Conservation (phyloP, 1,140 invertebrate species). For the Drosophila nasuta region DNA sequence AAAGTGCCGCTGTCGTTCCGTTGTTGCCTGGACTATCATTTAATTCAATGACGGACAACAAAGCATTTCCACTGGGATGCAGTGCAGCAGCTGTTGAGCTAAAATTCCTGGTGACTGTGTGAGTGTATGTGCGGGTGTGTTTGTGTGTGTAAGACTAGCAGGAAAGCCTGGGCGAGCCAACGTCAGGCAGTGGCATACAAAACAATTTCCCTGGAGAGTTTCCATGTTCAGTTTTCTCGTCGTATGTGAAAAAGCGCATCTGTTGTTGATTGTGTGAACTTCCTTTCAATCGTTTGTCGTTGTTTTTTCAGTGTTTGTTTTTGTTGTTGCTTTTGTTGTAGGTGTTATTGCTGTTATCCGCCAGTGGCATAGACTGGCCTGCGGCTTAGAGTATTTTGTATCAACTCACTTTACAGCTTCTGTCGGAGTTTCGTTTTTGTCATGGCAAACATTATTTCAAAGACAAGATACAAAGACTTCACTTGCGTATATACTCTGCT, state of each 20-base stretch:
- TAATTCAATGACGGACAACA: conserved; percentile 81
- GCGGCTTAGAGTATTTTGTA: conserved; percentile 50
- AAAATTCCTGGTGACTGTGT: conserved; percentile 5
- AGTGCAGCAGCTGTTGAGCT: conserved; percentile 48
- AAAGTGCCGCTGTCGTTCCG: conserved; percentile 29
- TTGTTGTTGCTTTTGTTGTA: conserved; percentile 44
- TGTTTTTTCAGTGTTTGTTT: conserved; percentile 39
- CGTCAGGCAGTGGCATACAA: conserved; percentile 58
- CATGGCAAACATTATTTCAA: background rate
- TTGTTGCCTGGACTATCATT: conserved; percentile 62
- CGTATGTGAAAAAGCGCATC: conserved; percentile 82
- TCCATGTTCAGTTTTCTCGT: conserved; percentile 80
- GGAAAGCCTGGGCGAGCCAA: conserved; percentile 31
- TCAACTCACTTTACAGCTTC: conserved; percentile 15
- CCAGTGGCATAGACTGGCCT: conserved; percentile 50
- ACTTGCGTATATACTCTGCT: too few species aligned
- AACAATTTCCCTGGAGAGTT: conserved; percentile 81
- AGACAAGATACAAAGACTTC: background rate
- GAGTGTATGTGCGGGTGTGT: conserved; percentile 10
- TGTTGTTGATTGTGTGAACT: conserved; percentile 82
- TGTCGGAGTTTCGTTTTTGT: background rate
- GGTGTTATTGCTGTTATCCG: conserved; percentile 80
- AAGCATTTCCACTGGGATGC: conserved; percentile 70
- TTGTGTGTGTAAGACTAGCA: conserved; percentile 4
- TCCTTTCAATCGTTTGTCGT: conserved; percentile 79